Percentiles rank a stretch among this genome's conserved stretches.
These are phyloP conservation scores for Phytoseiulus persimilis DNA, from an alignment of 2,888 invertebrate species.

Conservation along the genomic window DNA sequence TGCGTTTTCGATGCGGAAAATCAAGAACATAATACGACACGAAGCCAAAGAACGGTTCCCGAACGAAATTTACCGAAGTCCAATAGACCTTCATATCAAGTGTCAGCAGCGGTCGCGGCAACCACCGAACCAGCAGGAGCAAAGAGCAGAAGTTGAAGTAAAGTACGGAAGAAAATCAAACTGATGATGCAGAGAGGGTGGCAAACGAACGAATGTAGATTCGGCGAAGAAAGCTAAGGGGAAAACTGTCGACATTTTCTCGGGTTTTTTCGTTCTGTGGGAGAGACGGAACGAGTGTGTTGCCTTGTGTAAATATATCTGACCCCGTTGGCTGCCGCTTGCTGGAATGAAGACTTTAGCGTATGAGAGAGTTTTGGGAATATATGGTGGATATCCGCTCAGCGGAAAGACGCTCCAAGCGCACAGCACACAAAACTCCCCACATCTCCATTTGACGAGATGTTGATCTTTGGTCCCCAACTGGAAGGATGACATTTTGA, in stretches of 20 bases:
- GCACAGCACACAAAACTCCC: neutral
- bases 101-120: neutral
- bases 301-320: neutral
- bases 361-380: neutral
- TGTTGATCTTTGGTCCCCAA: neutral
- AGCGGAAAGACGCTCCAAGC: neutral
- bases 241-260: neutral
- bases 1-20: neutral
- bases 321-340: neutral
- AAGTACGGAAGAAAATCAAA: constrained; percentile 5
- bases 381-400: neutral
- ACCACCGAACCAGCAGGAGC: neutral
- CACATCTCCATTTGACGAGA: neutral
- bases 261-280: neutral
- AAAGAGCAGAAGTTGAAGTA: neutral
- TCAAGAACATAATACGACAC: neutral
- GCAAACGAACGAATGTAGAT: neutral
- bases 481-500: neutral
- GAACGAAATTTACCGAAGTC: neutral
- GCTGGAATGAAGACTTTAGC: neutral
- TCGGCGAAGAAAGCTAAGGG: neutral
- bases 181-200: neutral
- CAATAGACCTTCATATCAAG: neutral
- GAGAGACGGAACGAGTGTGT: neutral
- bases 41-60: neutral